phyloP scores from a whole-genome alignment of 92 coral and sea anemone species.

The Zoanthus gigantus region DNA sequence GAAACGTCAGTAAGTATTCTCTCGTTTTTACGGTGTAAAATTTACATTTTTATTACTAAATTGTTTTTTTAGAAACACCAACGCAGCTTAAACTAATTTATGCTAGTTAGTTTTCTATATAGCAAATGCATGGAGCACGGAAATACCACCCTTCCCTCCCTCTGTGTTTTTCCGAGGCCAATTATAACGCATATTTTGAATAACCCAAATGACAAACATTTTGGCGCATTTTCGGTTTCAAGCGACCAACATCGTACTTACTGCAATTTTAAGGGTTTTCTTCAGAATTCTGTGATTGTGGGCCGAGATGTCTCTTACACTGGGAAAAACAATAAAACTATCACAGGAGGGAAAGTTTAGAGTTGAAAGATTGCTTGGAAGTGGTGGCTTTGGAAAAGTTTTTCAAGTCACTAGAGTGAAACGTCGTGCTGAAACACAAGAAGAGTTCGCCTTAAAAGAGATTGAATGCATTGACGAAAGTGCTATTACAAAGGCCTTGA shows the following conservation, averaged over 20 bases:
- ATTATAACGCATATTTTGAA: too few species aligned
- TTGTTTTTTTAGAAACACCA: too few species aligned
- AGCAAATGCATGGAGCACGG: too few species aligned
- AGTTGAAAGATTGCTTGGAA: conserved; percentile 13
- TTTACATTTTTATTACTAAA: too few species aligned
- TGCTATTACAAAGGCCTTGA: background rate
- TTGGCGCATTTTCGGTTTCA: background rate
- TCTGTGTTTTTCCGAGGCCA: too few species aligned
- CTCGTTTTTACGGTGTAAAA: too few species aligned
- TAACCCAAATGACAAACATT: background rate
- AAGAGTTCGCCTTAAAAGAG: conserved; percentile 5
- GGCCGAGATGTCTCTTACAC: background rate
- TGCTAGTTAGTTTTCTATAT: too few species aligned
- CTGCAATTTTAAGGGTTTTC: background rate
- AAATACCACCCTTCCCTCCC: too few species aligned
- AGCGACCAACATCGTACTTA: background rate
- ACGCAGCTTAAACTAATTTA: too few species aligned
- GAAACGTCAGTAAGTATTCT: too few species aligned
- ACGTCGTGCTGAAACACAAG: background rate
- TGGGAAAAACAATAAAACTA: background rate
- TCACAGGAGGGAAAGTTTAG: background rate
- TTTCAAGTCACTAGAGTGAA: background rate
- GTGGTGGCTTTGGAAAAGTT: conserved; percentile 22
- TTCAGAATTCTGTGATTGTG: background rate
- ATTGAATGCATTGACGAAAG: background rate